Evolutionary conservation across 2,113 vertebrate species (phyloP).

Genomic region (Trogon surrucura): DNA sequence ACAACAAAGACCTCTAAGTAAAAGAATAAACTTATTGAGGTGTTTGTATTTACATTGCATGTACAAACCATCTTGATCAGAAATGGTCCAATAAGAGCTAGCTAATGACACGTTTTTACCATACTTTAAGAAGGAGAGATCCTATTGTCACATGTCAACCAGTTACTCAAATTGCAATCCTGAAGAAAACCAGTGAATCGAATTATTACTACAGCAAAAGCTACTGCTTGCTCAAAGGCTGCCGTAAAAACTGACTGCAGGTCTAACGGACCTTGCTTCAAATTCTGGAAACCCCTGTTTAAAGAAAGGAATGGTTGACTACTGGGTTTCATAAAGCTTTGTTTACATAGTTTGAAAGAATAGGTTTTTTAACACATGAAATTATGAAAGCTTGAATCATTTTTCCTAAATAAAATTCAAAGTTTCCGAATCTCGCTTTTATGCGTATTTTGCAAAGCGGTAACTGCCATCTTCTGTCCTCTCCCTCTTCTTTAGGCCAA

Average conservation of each 20-base stretch:
- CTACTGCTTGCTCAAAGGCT: constrained; percentile 6
- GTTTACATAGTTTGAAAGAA: background rate
- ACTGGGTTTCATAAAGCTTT: background rate
- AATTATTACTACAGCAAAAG: constrained; percentile 18
- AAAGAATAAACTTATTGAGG: background rate
- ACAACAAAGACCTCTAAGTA: background rate
- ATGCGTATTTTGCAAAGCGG: background rate
- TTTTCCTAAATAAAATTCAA: background rate
- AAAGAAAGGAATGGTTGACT: background rate
- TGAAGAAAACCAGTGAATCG: background rate
- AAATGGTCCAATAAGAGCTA: background rate
- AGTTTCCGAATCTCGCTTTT: background rate
- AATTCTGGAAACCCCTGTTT: background rate
- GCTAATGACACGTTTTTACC: background rate
- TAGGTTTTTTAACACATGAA: background rate
- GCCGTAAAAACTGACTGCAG: constrained; percentile 11
- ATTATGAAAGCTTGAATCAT: background rate
- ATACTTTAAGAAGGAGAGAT: background rate
- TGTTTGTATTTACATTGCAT: background rate
- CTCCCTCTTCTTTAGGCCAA: background rate
- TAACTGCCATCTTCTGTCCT: background rate
- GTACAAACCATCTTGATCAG: background rate
- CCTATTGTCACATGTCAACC: background rate
- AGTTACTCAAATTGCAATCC: background rate
- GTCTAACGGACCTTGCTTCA: background rate